Conservation (phyloP, 2,888 invertebrate species). For the Amorpha juglandis region DNA sequence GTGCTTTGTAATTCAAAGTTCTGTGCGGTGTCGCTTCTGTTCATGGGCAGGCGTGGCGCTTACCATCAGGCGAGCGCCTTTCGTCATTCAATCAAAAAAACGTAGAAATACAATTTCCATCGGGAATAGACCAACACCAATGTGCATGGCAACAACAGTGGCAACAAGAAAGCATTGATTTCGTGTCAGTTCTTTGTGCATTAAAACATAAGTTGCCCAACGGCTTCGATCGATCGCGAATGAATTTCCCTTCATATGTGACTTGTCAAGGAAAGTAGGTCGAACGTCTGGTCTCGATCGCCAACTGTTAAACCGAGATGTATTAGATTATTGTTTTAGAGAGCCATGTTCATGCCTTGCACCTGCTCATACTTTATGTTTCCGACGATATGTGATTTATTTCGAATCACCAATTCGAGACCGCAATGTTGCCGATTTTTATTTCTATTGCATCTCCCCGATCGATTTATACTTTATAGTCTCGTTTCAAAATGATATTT, state of each 20-base stretch:
- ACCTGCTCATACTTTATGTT: conserved; percentile 47
- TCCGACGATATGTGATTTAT: conserved; percentile 44
- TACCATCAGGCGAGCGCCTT: too few relatives aligned
- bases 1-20: too few relatives aligned
- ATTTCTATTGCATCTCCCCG: conserved; percentile 30
- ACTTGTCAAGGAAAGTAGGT: conserved; percentile 74
- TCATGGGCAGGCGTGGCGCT: too few relatives aligned
- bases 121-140: not conserved
- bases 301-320: conserved; percentile 37
- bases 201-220: conserved; percentile 23
- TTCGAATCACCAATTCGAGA: conserved; percentile 33
- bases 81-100: conserved; percentile 9
- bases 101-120: conserved; percentile 4
- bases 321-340: conserved; percentile 51
- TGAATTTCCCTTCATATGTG: conserved; percentile 71
- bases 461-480: conserved; percentile 6
- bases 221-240: conserved; percentile 31
- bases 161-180: not conserved
- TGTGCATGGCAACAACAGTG: conserved; percentile 6
- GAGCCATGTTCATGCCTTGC: conserved; percentile 32
- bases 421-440: conserved; percentile 29
- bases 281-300: conserved; percentile 65
- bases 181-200: conserved; percentile 12
- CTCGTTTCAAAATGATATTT: not conserved
- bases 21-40: too few relatives aligned